Conservation (phyloP, 2,113 vertebrate genomes). For the Chionis minor region DNA sequence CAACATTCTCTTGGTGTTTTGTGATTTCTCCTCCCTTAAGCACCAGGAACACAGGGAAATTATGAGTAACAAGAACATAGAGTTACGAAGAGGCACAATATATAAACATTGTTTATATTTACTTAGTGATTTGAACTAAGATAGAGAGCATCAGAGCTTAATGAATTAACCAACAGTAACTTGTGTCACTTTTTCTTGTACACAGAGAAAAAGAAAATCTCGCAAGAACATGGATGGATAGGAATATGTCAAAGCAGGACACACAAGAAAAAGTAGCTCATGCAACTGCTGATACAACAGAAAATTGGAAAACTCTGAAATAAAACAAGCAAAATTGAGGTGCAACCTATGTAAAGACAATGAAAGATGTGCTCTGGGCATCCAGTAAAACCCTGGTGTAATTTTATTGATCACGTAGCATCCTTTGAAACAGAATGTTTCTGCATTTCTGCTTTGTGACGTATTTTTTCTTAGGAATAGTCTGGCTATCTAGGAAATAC, state of each 20-base stretch:
- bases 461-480: background rate
- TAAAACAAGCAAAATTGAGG: background rate
- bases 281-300: background rate
- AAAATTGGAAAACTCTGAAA: background rate
- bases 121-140: background rate
- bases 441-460: background rate
- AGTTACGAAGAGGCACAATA: background rate
- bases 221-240: background rate
- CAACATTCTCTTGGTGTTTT: background rate
- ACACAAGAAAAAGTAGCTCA: background rate
- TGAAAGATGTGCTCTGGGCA: background rate
- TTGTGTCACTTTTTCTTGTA: background rate
- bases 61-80: background rate
- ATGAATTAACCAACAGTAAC: background rate
- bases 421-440: background rate
- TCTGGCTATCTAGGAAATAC: background rate
- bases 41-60: background rate
- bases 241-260: background rate
- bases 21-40: background rate
- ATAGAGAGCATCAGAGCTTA: background rate
- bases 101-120: background rate
- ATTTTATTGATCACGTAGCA: accelerated
- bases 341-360: background rate
- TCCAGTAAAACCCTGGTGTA: background rate
- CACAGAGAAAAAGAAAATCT: background rate